Evolutionary conservation across 2,888 invertebrate species (phyloP), one percentile per base, ranked within the genome.

Genomic region (Endomychus coccineus): DNA sequence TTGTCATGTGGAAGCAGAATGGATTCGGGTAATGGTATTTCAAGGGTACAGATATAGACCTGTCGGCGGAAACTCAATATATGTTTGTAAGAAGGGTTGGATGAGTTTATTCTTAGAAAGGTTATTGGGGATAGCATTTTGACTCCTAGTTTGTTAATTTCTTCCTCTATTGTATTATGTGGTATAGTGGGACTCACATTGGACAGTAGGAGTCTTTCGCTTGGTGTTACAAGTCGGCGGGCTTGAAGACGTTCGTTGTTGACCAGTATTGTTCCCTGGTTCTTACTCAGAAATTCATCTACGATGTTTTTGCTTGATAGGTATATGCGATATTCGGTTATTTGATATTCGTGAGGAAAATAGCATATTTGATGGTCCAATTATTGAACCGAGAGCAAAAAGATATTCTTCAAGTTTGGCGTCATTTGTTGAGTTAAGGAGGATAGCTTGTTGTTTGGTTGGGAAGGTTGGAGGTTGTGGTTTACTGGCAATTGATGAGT

Each of bases 111-210:
- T 44, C 44, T 45, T 15, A 51, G 35, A 27, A 47, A 47, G 6
- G 40, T 39, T 3, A 45, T 44, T 16, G 46, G 43, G 10, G 44
- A 50, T 10, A 45, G 29, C 27, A 40, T 24, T 42, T 46, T 43
- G 7, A 48, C 9, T n/a, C 40, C 38, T 15, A 43, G 16, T 25
- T 34, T 36, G 25, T 40, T 41, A 3, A 52, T 28, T 30, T 39
- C 35, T 7, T 27, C 21, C 32, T 45, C 44, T 9, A 46, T 16
- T 10, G 38, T 11, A 2, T 37, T 16, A 22, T 51, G 45, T 6
- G 45, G 49, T 12, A 51, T 50, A 6, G 45, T 34, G 12, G 43
- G 50, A 32, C 42, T 42, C 1, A 55, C 51, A 34, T 52, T 53
- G 13, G 54, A 53, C 2, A 55, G 27, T n/a, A 53, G 37, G 14